Conservation (phyloP, 2,113 vertebrate species). For the Charina bottae region DNA sequence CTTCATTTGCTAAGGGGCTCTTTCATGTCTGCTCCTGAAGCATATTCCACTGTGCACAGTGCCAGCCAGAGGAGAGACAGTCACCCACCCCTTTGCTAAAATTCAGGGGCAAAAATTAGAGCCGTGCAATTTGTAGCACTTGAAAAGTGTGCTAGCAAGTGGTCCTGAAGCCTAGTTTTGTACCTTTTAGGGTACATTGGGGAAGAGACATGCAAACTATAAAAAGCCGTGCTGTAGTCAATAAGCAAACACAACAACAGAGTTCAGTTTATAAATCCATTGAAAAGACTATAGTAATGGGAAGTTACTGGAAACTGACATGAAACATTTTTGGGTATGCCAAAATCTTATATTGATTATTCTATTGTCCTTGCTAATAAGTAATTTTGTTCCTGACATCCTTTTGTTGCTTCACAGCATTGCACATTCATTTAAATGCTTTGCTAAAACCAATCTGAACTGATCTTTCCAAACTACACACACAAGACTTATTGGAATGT, state of each 20-base stretch:
- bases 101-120: not conserved
- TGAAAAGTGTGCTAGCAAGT: not conserved
- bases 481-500: conserved; percentile 23
- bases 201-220: not conserved
- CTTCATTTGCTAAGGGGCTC: not conserved
- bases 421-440: not conserved
- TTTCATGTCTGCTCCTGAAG: not conserved
- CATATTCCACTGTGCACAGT: too few relatives aligned
- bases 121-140: not conserved
- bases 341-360: not conserved
- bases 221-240: not conserved
- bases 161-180: not conserved
- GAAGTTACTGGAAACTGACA: not conserved
- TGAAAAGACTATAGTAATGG: not conserved
- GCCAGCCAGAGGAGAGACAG: too few relatives aligned
- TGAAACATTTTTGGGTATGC: not conserved
- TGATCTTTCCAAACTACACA: conserved; percentile 2
- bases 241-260: not conserved
- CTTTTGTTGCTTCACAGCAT: not conserved
- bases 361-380: not conserved
- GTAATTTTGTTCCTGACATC: not conserved
- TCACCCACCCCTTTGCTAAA: not conserved
- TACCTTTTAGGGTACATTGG: not conserved
- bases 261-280: not conserved
- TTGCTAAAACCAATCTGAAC: not conserved